Conservation (phyloP, 1,140 invertebrate species). For the Potamilus streckersoni region DNA sequence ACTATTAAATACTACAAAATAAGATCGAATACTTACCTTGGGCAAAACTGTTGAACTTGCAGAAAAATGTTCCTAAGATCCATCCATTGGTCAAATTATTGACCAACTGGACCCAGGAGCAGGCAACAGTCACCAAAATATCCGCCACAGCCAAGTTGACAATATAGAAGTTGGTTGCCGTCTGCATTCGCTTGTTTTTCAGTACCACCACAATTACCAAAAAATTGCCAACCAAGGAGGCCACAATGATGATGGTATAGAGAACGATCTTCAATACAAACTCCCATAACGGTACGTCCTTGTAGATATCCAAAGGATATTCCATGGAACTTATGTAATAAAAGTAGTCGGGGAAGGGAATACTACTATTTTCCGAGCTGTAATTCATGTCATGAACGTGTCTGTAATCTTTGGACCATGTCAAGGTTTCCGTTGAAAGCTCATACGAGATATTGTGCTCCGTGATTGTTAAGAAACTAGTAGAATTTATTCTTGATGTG, state of each 20-base stretch:
- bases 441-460: too few relatives aligned
- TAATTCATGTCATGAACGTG: too few relatives aligned
- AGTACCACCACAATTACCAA: slow-evolving; percentile 89
- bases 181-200: slow-evolving; percentile 85
- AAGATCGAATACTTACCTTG: slow-evolving; percentile 37
- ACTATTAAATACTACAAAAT: too few relatives aligned
- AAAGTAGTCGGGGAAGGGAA: not conserved
- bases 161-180: slow-evolving; percentile 93
- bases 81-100: slow-evolving; percentile 55
- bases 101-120: slow-evolving; percentile 72
- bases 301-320: slow-evolving; percentile 5
- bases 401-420: too few relatives aligned
- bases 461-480: too few relatives aligned
- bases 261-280: slow-evolving; percentile 15
- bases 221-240: slow-evolving; percentile 86
- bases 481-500: too few relatives aligned
- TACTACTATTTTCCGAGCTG: too few relatives aligned
- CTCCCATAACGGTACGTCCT: slow-evolving; percentile 18
- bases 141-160: slow-evolving; percentile 92
- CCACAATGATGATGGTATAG: slow-evolving; percentile 67
- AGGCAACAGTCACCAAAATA: slow-evolving; percentile 88
- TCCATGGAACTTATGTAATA: not conserved
- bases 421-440: too few relatives aligned
- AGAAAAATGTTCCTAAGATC: slow-evolving; percentile 69
- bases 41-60: slow-evolving; percentile 69